Percentiles rank a stretch among this genome's conserved stretches.
Conservation (phyloP, 2,797 vertebrate species). For the Schizothorax lantsangensis region DNA sequence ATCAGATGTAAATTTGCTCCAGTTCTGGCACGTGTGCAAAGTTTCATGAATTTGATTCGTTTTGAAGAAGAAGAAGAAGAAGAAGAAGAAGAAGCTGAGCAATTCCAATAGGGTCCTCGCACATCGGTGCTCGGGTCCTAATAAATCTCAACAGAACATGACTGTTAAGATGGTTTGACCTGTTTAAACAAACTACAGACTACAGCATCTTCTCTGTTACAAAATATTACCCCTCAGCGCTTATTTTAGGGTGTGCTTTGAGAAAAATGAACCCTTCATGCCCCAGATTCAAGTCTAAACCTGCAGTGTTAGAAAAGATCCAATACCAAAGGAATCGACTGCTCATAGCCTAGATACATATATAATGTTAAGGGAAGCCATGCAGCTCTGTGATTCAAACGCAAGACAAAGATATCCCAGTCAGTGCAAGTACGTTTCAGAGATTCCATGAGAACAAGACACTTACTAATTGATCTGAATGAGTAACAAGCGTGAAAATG, state of each 20-base stretch:
- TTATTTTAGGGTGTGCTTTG: conserved; percentile 10
- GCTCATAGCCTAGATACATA: conserved; percentile 59
- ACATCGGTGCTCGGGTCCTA: not conserved
- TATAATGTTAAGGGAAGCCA: conserved; percentile 40
- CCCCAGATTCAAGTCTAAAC: conserved; percentile 58
- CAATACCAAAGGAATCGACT: conserved; percentile 43
- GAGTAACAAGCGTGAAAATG: not conserved
- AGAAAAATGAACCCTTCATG: conserved; percentile 34
- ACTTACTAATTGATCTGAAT: not conserved
- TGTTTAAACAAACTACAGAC: conserved; percentile 19
- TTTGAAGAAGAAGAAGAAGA: not conserved
- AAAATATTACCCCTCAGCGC: not conserved
- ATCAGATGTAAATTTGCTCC: not conserved
- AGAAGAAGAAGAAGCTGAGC: not conserved
- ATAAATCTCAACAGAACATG: not conserved
- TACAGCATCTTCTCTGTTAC: not conserved
- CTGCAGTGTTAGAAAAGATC: conserved; percentile 50
- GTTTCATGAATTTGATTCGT: not conserved
- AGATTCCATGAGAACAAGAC: conserved; percentile 8
- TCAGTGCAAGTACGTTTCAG: not conserved
- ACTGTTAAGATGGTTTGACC: not conserved
- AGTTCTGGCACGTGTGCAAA: not conserved
- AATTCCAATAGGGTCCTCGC: not conserved
- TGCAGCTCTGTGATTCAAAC: conserved; percentile 10
- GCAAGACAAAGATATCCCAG: conserved; percentile 5